Conservation (phyloP, 1,140 invertebrate species). For the Acromyrmex echinatior region DNA sequence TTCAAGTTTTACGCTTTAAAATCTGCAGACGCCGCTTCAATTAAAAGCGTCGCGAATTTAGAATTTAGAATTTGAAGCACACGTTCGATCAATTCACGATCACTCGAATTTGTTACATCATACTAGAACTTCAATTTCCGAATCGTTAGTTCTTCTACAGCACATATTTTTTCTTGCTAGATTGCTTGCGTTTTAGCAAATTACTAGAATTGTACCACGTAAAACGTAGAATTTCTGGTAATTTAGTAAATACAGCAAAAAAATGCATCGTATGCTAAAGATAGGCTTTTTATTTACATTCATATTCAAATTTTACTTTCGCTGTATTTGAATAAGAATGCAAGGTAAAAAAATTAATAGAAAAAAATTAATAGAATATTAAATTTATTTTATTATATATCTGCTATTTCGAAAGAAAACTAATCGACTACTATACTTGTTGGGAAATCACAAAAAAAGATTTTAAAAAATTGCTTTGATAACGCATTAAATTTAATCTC, state of each 20-base stretch:
- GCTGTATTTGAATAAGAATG: no score
- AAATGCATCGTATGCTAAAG: no score
- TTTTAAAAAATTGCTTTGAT: not conserved
- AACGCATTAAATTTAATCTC: not conserved
- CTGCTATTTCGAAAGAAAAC: not conserved
- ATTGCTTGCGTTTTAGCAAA: no score
- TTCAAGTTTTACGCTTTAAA: no score
- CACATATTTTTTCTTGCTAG: no score
- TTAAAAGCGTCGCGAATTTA: not conserved
- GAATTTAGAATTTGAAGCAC: not conserved
- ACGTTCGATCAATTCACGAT: not conserved
- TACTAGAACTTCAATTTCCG: not conserved
- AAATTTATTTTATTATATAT: not conserved
- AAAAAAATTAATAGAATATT: no score
- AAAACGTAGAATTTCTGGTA: no score
- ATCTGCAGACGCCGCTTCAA: not conserved
- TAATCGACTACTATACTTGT: not conserved
- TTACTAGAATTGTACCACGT: no score
- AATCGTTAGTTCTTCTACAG: not conserved
- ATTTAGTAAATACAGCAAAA: no score
- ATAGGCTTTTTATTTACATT: no score
- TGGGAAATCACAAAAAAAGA: not conserved
- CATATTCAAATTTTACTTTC: no score
- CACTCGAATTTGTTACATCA: not conserved
- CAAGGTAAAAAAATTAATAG: no score